Evolutionary conservation across 2,113 vertebrate genomes (phyloP), one percentile per base, ranked within the genome.

Genomic region (Probosciger aterrimus): DNA sequence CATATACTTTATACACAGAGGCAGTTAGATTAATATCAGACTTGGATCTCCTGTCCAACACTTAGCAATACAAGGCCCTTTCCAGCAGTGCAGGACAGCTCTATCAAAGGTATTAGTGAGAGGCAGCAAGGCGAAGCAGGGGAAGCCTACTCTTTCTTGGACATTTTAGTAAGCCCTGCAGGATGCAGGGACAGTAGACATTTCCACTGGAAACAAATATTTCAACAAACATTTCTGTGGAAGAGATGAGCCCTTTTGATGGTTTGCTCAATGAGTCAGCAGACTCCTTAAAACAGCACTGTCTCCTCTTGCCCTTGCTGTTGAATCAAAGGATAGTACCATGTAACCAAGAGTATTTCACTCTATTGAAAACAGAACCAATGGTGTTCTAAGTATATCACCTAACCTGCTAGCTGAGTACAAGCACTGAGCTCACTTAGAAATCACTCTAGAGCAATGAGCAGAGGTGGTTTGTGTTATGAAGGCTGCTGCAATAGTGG

Each of bases 401-500:
- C n/a, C 9, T 70, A 65, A 84, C 55, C n/a, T 67, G 17, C 41
- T 69, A 78, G 71, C 43, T 53, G n/a, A 90, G 73, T 46, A 71
- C 43, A 31, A 84, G 41, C 41, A 75, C 50, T 50, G 37, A 77
- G n/a, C 43, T 94, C 25, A n/a, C 43, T 68, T 39, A 43, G 59
- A 95, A 78, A 71, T 71, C 49, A 31, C 27, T 37, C 6, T 46
- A 0, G 25, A 43, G 43, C 0, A 0, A 46, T 55, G 33, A 1
- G 6, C 8, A 55, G 69, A 50, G 20, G 39, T 83, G n/a, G 35
- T 81, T 46, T 68, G 16, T 55, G 25, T 86, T 76, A 68, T 5
- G 14, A 55, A 67, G 47, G 43, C 55, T 82, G 30, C 47, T 92
- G 43, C 50, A 90, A 3, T 47, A 55, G 43, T 37, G 55, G 39